Evolutionary conservation across 2,113 vertebrate genomes (phyloP).

Genomic region (Crotalus tigris): DNA sequence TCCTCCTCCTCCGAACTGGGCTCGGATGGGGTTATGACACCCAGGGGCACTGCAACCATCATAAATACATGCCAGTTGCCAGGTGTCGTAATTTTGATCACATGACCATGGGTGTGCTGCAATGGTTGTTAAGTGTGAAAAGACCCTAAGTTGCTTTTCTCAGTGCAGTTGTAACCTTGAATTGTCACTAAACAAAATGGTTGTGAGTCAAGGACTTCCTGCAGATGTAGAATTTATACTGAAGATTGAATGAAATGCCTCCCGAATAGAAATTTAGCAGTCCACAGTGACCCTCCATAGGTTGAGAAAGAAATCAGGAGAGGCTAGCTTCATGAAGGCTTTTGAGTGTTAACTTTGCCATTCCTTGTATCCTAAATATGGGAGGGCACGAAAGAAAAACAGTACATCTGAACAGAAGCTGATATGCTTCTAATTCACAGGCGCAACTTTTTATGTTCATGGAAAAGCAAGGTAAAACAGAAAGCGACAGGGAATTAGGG

Average conservation of each 20-base stretch:
- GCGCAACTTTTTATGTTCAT: conserved; percentile 40
- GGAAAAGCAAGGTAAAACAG: conserved; percentile 46
- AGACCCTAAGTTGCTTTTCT: no score
- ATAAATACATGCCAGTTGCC: no score
- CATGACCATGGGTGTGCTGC: no score
- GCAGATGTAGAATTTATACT: no score
- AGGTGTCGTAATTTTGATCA: no score
- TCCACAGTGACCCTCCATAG: not conserved
- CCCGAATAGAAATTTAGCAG: not conserved
- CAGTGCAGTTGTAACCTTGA: no score
- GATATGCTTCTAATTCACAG: conserved; percentile 8
- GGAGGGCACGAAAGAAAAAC: conserved; percentile 8
- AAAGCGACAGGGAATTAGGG: conserved; percentile 48
- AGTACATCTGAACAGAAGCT: conserved; percentile 28
- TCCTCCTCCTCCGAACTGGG: no score
- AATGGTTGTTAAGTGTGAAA: no score
- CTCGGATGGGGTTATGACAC: no score
- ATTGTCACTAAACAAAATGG: no score
- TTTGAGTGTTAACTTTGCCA: conserved; percentile 29
- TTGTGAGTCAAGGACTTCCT: no score
- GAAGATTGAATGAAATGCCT: not conserved
- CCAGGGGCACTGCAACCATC: no score
- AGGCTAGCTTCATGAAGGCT: not conserved
- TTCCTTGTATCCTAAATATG: conserved; percentile 21
- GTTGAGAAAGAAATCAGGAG: not conserved